These are phyloP conservation scores for Lithophane socia DNA, from an alignment of 2,888 invertebrate species.

Conservation along the genomic window DNA sequence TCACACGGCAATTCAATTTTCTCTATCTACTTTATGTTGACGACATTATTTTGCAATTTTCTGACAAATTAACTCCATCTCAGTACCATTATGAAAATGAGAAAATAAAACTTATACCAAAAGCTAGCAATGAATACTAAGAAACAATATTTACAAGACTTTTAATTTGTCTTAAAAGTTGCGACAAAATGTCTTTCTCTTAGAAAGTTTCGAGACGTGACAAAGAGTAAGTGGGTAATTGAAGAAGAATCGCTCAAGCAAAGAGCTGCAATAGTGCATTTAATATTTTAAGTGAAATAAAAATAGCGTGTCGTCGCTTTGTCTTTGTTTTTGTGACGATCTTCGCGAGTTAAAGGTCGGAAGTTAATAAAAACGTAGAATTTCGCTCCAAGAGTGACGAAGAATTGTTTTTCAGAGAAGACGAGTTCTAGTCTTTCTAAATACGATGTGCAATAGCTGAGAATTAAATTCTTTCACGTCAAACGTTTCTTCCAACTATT, in stretches of 20 bases:
- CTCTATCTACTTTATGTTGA: neutral
- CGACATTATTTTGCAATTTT: slow-evolving; percentile 21
- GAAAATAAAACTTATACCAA: slow-evolving; percentile 30
- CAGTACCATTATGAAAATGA: slow-evolving; percentile 29
- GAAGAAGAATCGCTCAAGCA: slow-evolving; percentile 62
- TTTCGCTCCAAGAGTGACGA: neutral
- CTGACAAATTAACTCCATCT: slow-evolving; percentile 25
- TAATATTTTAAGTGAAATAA: slow-evolving; percentile 66
- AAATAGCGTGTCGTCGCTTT: slow-evolving; percentile 41
- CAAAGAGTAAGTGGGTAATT: slow-evolving; percentile 65
- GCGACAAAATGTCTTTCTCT: slow-evolving; percentile 39
- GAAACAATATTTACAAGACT: slow-evolving; percentile 41
- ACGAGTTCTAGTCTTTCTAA: neutral
- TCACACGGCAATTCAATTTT: slow-evolving; percentile 30
- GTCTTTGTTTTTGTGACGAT: slow-evolving; percentile 48
- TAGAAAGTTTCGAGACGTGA: slow-evolving; percentile 44
- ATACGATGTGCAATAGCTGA: neutral
- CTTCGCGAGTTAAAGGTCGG: slow-evolving; percentile 34
- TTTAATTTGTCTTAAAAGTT: slow-evolving; percentile 53
- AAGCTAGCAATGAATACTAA: slow-evolving; percentile 40
- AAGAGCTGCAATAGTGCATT: slow-evolving; percentile 60
- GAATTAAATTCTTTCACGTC: neutral
- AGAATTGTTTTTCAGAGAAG: slow-evolving; percentile 1
- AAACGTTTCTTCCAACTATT: neutral
- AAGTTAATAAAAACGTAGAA: slow-evolving; percentile 48